Percentiles rank a stretch among this genome's conserved stretches.
Evolutionary conservation across 2,888 invertebrate genomes (phyloP).

Genomic region (Callosobruchus maculatus): DNA sequence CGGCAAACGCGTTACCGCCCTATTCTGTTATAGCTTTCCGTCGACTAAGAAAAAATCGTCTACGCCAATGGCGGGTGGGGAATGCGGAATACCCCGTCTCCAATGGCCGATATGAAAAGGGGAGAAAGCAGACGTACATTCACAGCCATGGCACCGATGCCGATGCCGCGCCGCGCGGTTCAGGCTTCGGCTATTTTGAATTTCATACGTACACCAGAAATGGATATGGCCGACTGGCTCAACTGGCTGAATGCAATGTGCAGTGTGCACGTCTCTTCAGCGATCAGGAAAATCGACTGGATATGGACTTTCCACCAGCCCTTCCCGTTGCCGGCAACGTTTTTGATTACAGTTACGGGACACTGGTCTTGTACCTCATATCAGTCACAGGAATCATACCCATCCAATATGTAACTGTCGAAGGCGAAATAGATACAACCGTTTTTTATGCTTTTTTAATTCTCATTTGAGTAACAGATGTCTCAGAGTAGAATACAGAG

Average conservation of each 20-base stretch:
- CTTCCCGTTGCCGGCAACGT: neutral
- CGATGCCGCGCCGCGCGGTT: neutral
- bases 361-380: neutral
- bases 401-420: no score
- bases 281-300: neutral
- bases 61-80: neutral
- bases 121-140: neutral
- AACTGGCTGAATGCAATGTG: no score
- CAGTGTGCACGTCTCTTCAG: neutral
- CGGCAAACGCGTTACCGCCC: no score
- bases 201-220: neutral
- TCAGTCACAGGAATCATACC: neutral
- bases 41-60: neutral
- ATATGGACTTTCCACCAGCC: neutral
- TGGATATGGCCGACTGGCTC: neutral
- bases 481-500: no score
- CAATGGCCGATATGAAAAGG: neutral
- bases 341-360: neutral
- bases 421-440: no score
- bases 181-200: neutral
- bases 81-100: neutral
- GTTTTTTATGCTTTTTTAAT: no score
- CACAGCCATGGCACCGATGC: no score
- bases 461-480: no score
- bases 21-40: no score